Evolutionary conservation across 2,888 invertebrate species (phyloP).

Genomic region (Mayetiola destructor): DNA sequence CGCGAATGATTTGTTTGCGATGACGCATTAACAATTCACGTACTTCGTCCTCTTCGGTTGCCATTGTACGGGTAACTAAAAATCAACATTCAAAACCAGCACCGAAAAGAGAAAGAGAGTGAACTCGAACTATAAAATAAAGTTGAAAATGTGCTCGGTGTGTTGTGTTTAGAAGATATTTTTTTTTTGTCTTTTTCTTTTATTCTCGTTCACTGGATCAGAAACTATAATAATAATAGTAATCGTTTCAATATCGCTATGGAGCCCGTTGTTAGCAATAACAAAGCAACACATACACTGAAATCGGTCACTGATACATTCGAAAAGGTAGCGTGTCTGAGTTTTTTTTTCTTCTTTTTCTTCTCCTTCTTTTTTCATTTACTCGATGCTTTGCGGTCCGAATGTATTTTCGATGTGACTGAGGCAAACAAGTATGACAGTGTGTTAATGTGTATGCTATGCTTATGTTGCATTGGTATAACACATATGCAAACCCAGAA

Average conservation of each 20-base stretch:
- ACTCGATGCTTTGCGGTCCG: background rate
- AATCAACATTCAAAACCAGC: conserved; percentile 4
- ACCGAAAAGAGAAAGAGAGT: too few relatives aligned
- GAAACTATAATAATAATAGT: too few relatives aligned
- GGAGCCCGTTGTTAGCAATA: background rate
- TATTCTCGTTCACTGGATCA: background rate
- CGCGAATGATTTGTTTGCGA: conserved; percentile 45
- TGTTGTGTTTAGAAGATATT: too few relatives aligned
- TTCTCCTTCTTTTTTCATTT: too few relatives aligned
- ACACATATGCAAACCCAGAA: too few relatives aligned
- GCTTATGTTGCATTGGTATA: background rate
- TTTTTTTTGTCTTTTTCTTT: background rate
- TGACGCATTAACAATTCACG: conserved; percentile 47
- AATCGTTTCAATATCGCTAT: conserved; percentile 5
- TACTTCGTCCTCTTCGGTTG: conserved; percentile 36
- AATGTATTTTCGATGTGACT: background rate
- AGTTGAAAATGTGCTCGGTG: too few relatives aligned
- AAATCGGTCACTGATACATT: too few relatives aligned
- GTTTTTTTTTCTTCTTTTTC: background rate
- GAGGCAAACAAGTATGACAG: background rate
- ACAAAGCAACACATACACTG: conserved; percentile 12
- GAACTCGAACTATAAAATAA: too few relatives aligned
- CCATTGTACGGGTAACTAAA: conserved; percentile 10
- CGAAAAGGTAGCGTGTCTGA: background rate
- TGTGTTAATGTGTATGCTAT: background rate